Evolutionary conservation across 2,888 invertebrate genomes (phyloP).

Genomic region (Erannis defoliaria): DNA sequence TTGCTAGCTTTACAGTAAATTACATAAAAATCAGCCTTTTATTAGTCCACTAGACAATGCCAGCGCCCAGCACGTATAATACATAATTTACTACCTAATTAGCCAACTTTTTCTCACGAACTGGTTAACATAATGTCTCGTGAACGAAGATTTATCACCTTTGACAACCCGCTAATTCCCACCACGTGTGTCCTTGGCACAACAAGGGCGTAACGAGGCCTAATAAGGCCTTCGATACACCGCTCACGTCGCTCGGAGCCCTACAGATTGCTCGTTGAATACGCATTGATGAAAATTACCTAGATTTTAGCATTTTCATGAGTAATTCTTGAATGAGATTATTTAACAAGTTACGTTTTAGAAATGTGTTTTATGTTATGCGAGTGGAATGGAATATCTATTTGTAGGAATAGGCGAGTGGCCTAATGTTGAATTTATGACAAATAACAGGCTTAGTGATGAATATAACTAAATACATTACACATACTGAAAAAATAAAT

Average conservation of each 20-base stretch:
- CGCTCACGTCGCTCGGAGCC: constrained; percentile 22
- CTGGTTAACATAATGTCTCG: constrained; percentile 25
- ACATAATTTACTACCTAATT: constrained; percentile 23
- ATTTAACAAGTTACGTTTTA: constrained; percentile 9
- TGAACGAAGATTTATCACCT: constrained; percentile 23
- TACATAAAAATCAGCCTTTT: neutral
- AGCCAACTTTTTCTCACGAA: constrained; percentile 16
- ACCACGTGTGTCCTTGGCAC: constrained; percentile 21
- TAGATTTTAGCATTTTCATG: constrained; percentile 23
- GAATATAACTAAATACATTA: no score
- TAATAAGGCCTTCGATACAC: constrained; percentile 23
- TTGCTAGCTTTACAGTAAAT: neutral
- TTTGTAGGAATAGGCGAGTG: no score
- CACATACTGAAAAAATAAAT: no score
- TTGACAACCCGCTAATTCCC: constrained; percentile 26
- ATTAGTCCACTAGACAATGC: neutral
- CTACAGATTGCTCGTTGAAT: constrained; percentile 25
- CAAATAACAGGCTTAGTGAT: no score
- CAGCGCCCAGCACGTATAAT: neutral
- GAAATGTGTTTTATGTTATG: constrained; percentile 7
- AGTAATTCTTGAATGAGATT: constrained; percentile 18
- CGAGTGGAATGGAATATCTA: constrained; percentile 1
- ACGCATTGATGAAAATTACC: constrained; percentile 29
- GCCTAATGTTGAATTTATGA: no score
- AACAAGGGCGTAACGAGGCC: constrained; percentile 10